These are phyloP conservation scores for Brachypodius melanocephalos DNA, from an alignment of 2,113 vertebrate genomes.

Conservation along the genomic window DNA sequence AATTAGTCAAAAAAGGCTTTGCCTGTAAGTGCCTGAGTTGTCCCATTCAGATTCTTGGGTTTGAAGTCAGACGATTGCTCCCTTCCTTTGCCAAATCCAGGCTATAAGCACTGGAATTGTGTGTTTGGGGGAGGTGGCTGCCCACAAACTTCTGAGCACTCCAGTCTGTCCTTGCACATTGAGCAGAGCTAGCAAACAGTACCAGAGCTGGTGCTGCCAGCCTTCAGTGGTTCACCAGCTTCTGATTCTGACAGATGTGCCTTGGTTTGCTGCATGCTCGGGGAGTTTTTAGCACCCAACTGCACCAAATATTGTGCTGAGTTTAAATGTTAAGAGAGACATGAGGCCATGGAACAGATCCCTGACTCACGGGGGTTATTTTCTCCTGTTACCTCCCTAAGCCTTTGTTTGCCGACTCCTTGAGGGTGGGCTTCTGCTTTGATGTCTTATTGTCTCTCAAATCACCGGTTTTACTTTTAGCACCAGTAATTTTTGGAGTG, in stretches of 20 bases:
- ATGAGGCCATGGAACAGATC: neutral
- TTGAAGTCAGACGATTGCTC: neutral
- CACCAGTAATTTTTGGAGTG: constrained; percentile 20
- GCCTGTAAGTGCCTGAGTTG: neutral
- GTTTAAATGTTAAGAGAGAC: neutral
- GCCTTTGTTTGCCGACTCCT: constrained; percentile 12
- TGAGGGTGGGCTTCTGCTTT: neutral
- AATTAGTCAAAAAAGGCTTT: neutral
- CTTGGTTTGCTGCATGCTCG: neutral
- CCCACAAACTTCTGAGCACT: neutral
- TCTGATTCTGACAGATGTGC: neutral
- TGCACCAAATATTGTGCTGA: neutral
- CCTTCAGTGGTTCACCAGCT: neutral
- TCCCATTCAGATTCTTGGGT: neutral
- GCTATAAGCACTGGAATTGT: accelerated
- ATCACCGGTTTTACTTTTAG: constrained; percentile 22
- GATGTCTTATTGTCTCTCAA: constrained; percentile 19
- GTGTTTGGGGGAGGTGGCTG: neutral
- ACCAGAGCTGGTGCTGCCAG: neutral
- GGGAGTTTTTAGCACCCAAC: neutral
- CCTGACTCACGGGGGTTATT: neutral
- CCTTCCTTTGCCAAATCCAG: neutral
- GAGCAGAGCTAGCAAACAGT: neutral
- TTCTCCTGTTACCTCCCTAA: neutral
- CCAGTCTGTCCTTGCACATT: accelerated